Evolutionary conservation across 2,888 invertebrate species (phyloP).

Genomic region (Abscondita cerata): DNA sequence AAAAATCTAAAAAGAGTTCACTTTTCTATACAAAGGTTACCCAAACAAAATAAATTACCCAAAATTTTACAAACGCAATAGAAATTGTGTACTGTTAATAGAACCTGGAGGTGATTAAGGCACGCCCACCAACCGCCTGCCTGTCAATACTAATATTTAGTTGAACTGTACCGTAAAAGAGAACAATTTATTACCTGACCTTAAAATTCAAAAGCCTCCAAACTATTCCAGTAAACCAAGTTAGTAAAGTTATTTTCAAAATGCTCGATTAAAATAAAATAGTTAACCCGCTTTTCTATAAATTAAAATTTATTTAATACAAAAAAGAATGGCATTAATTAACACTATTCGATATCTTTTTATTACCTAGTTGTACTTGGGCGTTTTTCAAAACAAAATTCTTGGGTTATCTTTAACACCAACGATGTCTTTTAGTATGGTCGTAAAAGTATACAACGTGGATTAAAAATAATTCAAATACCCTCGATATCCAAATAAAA

Average conservation of each 20-base stretch:
- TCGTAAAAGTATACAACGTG: conserved; percentile 19
- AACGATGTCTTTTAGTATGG: conserved; percentile 23
- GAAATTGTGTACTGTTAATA: no score
- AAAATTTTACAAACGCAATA: no score
- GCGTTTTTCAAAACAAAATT: conserved; percentile 25
- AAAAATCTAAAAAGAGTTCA: no score
- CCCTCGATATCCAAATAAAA: neutral
- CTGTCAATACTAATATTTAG: conserved; percentile 43
- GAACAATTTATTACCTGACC: conserved; percentile 6
- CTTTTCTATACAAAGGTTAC: no score
- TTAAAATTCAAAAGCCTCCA: neutral
- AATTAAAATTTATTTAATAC: conserved; percentile 16
- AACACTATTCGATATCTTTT: conserved; percentile 17
- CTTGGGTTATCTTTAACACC: conserved; percentile 20
- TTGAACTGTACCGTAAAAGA: conserved; percentile 18
- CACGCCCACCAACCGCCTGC: conserved; percentile 45
- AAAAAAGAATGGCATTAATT: conserved; percentile 18
- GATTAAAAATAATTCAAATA: conserved; percentile 22
- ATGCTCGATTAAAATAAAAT: conserved; percentile 4
- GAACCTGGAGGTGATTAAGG: conserved; percentile 44
- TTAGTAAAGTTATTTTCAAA: neutral
- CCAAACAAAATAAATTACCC: no score
- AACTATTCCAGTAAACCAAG: neutral
- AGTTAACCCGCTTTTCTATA: neutral
- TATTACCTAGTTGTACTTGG: conserved; percentile 19